A percentile compares a stretch with the other conserved stretches of the same genome.
These are phyloP conservation scores for Drosophila nigricruria DNA, from an alignment of 2,888 invertebrate species.

Conservation along the genomic window DNA sequence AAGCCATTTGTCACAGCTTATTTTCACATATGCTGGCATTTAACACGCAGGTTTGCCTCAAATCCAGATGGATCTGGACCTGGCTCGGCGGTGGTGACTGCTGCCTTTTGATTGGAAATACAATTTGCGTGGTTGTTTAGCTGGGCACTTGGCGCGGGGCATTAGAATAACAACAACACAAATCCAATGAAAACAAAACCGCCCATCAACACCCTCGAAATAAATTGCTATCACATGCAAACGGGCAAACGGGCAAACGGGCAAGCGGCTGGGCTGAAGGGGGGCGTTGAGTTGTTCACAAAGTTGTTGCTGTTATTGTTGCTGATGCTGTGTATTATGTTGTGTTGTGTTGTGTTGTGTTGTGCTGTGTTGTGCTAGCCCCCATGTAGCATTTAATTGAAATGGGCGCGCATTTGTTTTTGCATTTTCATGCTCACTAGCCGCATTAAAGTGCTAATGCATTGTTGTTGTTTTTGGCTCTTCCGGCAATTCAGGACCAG, in stretches of 20 bases:
- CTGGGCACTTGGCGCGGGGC: slow-evolving; percentile 58
- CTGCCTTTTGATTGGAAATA: slow-evolving; percentile 74
- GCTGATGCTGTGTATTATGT: slow-evolving; percentile 46
- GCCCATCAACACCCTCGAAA: slow-evolving; percentile 83
- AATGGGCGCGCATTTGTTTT: slow-evolving; percentile 78
- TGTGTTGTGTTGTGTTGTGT: slow-evolving; percentile 19
- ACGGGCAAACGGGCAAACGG: neutral
- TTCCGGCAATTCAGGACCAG: slow-evolving; percentile 25
- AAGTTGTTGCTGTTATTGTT: slow-evolving; percentile 51
- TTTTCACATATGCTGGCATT: slow-evolving; percentile 86
- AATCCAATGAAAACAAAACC: slow-evolving; percentile 84
- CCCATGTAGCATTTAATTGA: slow-evolving; percentile 79
- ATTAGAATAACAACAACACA: slow-evolving; percentile 81
- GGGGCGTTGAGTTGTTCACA: slow-evolving; percentile 31
- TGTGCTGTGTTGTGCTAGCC: slow-evolving; percentile 43
- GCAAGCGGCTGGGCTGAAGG: slow-evolving; percentile 4
- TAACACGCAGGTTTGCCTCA: slow-evolving; percentile 74
- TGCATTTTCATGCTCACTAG: slow-evolving; percentile 78
- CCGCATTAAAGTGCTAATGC: slow-evolving; percentile 83
- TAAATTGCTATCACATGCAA: slow-evolving; percentile 67
- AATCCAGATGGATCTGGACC: slow-evolving; percentile 21
- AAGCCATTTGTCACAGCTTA: slow-evolving; percentile 86
- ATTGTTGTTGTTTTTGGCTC: slow-evolving; percentile 81
- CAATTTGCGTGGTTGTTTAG: slow-evolving; percentile 57
- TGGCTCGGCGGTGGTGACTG: slow-evolving; percentile 53